A percentile compares a stretch with the other conserved stretches of the same genome.
These are phyloP conservation scores for Anabas testudineus DNA, from an alignment of 2,797 vertebrate species.

Conservation along the genomic window DNA sequence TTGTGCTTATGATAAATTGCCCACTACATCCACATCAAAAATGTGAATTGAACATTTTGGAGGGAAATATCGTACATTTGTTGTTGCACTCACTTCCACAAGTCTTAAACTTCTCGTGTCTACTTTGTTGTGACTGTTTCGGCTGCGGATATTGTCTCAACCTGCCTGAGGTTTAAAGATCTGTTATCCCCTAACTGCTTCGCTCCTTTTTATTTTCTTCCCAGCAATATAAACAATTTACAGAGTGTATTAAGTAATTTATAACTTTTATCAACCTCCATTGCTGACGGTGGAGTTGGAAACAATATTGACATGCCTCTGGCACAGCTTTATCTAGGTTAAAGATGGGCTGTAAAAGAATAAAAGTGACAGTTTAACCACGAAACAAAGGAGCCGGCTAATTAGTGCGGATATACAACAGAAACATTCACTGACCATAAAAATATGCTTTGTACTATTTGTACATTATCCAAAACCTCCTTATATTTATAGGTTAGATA, in stretches of 20 bases:
- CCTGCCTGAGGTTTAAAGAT: neutral
- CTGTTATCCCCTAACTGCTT: slow-evolving; percentile 1
- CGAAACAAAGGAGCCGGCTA: slow-evolving; percentile 13
- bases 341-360: slow-evolving; percentile 28
- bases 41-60: neutral
- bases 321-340: slow-evolving; percentile 28
- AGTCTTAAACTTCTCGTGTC: neutral
- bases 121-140: neutral
- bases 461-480: neutral
- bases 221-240: slow-evolving; percentile 34
- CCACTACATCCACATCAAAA: neutral
- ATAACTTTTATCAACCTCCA: slow-evolving; percentile 43
- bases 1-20: neutral
- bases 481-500: neutral
- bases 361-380: slow-evolving; percentile 31
- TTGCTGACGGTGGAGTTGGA: slow-evolving; percentile 25
- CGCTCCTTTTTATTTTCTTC: slow-evolving; percentile 19
- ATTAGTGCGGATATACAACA: slow-evolving; percentile 7
- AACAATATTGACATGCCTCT: slow-evolving; percentile 35
- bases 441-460: too few relatives aligned
- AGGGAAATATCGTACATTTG: neutral
- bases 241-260: slow-evolving; percentile 36
- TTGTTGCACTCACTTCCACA: neutral
- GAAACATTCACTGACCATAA: slow-evolving; percentile 6
- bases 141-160: slow-evolving; percentile 3